Percentiles rank a stretch among this genome's conserved stretches.
These are phyloP conservation scores for Pinctada fucata DNA, from an alignment of 2,888 invertebrate genomes.

Conservation along the genomic window DNA sequence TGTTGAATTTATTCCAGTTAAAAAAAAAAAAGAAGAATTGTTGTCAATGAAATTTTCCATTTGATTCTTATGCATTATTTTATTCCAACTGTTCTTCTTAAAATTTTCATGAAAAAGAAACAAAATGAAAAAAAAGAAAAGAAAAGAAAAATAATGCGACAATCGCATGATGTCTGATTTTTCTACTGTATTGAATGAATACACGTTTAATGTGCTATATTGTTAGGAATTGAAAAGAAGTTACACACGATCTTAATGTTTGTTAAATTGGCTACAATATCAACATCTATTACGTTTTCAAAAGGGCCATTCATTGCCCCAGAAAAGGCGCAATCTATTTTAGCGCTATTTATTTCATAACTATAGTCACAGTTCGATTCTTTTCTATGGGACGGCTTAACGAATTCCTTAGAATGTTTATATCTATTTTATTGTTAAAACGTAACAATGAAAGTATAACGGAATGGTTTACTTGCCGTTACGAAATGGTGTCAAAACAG, in stretches of 20 bases:
- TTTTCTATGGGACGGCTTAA: conserved; percentile 27
- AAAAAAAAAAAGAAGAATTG: too few species aligned
- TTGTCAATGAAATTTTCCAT: too few species aligned
- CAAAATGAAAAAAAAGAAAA: too few species aligned
- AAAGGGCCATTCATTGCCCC: background rate
- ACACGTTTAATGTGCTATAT: background rate
- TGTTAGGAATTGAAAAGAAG: background rate
- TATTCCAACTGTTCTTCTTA: too few species aligned
- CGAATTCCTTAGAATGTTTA: conserved; percentile 40
- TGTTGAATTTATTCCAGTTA: too few species aligned
- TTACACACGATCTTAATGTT: conserved; percentile 1
- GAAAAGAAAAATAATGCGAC: too few species aligned
- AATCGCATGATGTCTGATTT: too few species aligned
- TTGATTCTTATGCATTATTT: too few species aligned
- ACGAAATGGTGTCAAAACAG: background rate
- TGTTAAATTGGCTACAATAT: background rate
- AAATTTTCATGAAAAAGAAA: too few species aligned
- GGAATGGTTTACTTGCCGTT: background rate
- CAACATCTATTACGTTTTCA: background rate
- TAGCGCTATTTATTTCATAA: background rate
- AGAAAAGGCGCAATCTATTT: background rate
- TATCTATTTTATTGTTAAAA: conserved; percentile 45
- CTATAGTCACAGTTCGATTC: background rate
- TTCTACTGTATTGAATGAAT: background rate
- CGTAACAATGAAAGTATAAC: conserved; percentile 15